Evolutionary conservation across 1,140 invertebrate genomes (phyloP).

Genomic region (silkworm (Bombyx mori)): ASM3026992v2 NC_085129.1:17151501-17152000

Average conservation of each 20-base stretch:
- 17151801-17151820: slow-evolving; percentile 50
- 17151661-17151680: slow-evolving; percentile 15
- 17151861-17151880: slow-evolving; percentile 38
- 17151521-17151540: slow-evolving; percentile 10
- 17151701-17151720: background rate
- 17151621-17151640: slow-evolving; percentile 16
- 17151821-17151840: slow-evolving; percentile 50
- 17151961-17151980: slow-evolving; percentile 34
- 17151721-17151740: slow-evolving; percentile 10
- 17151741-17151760: slow-evolving; percentile 48
- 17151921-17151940: slow-evolving; percentile 48
- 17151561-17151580: slow-evolving; percentile 26
- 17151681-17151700: slow-evolving; percentile 5
- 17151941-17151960: slow-evolving; percentile 32
- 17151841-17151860: slow-evolving; percentile 48
- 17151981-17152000: slow-evolving; percentile 38
- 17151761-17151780: slow-evolving; percentile 48
- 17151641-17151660: slow-evolving; percentile 16
- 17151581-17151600: slow-evolving; percentile 18
- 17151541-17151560: slow-evolving; percentile 9
- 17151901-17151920: slow-evolving; percentile 23
- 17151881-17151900: slow-evolving; percentile 15
- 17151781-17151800: slow-evolving; percentile 43
- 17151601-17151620: slow-evolving; percentile 28
- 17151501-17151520: slow-evolving; percentile 20